phyloP scores from a whole-genome alignment of 1,140 invertebrate genomes.

The Acromyrmex echinatior region DNA sequence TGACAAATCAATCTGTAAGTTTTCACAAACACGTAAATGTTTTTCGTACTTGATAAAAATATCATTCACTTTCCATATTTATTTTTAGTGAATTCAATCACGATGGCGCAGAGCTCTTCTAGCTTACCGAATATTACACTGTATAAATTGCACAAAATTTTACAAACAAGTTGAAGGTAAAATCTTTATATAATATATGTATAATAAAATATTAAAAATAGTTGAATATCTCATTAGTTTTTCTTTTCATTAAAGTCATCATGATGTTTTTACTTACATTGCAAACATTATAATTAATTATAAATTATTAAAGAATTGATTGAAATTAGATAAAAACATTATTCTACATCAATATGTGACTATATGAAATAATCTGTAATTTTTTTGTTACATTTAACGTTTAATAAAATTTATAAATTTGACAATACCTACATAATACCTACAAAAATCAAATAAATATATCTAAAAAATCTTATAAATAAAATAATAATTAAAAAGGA shows the following conservation, averaged over 20 bases:
- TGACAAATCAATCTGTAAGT: slow-evolving; percentile 78
- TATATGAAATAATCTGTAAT: slow-evolving; percentile 2
- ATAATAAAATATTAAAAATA: neutral
- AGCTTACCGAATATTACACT: slow-evolving; percentile 73
- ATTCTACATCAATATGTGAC: neutral
- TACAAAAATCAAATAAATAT: neutral
- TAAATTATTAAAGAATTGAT: too few relatives aligned
- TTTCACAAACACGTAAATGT: neutral
- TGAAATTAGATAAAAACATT: too few relatives aligned
- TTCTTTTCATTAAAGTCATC: neutral
- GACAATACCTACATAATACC: neutral
- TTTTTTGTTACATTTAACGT: neutral
- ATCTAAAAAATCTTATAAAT: neutral
- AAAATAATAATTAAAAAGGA: neutral
- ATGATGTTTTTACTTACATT: slow-evolving; percentile 7
- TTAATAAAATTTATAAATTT: slow-evolving; percentile 1
- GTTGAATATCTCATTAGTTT: neutral
- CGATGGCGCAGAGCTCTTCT: slow-evolving; percentile 64
- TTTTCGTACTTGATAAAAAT: slow-evolving; percentile 31
- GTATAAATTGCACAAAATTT: slow-evolving; percentile 79
- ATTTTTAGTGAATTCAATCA: slow-evolving; percentile 77
- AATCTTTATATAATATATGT: neutral
- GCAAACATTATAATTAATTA: neutral
- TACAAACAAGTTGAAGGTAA: slow-evolving; percentile 55
- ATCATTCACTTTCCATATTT: slow-evolving; percentile 45